These are phyloP conservation scores for Drosophila repleta DNA, from an alignment of 1,140 invertebrate genomes.

Conservation along the genomic window DNA sequence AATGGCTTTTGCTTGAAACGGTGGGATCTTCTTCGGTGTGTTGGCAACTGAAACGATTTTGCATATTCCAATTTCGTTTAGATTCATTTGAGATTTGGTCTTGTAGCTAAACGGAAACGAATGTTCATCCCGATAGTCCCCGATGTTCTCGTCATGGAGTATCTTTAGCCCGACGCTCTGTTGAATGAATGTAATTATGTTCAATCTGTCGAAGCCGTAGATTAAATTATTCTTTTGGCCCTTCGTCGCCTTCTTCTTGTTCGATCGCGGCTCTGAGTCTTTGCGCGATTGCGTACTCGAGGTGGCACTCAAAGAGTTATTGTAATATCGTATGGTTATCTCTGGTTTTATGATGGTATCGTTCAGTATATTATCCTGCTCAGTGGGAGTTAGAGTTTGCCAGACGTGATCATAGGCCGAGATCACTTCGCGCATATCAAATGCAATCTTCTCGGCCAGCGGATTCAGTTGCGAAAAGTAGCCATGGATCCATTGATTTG, in stretches of 20 bases:
- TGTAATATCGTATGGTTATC: slow-evolving; percentile 54
- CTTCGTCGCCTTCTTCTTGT: slow-evolving; percentile 5
- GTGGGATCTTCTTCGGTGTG: slow-evolving; percentile 8
- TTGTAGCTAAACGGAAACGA: slow-evolving; percentile 71
- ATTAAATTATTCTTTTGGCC: slow-evolving; percentile 17
- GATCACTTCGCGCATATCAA: slow-evolving; percentile 57
- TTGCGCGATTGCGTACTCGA: background rate
- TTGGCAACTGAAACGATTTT: background rate
- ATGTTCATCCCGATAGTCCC: slow-evolving; percentile 70
- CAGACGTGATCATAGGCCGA: slow-evolving; percentile 52
- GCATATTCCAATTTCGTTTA: slow-evolving; percentile 30
- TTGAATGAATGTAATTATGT: slow-evolving; percentile 49
- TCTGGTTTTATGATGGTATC: slow-evolving; percentile 65
- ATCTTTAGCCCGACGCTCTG: slow-evolving; percentile 62
- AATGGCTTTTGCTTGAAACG: slow-evolving; percentile 1
- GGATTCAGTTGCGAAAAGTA: slow-evolving; percentile 73
- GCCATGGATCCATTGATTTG: slow-evolving; percentile 28
- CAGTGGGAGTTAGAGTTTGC: slow-evolving; percentile 37
- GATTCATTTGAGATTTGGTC: slow-evolving; percentile 76
- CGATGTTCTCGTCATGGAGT: slow-evolving; percentile 63
- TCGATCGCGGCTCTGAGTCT: slow-evolving; percentile 1
- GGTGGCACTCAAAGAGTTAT: background rate
- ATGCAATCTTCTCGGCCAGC: slow-evolving; percentile 60
- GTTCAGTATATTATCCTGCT: slow-evolving; percentile 65
- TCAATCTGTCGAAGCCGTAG: slow-evolving; percentile 54